Base-by-base conservation (phyloP, 2,888 invertebrate genomes). In the Ennomos fuscantarius region DNA sequence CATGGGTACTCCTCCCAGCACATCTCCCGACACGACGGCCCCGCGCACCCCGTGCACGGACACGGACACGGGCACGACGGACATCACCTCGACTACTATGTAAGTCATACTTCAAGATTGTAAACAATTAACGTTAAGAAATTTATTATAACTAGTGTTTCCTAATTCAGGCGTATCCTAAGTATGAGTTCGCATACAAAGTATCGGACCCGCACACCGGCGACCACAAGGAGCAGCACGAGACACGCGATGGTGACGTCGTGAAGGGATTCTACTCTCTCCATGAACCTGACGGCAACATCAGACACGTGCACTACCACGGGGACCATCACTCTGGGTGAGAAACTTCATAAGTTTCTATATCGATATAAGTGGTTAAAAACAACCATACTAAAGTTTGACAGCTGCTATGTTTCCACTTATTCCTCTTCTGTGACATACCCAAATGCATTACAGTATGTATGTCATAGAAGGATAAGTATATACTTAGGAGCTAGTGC, bases 251-350 rank as follows among this genome's bases (percentile, higher is more conserved):
- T 57, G 93, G 92, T 48, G 92, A 92, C 65, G 84, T 87, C 43
- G 93, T 93, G 32, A 86, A 86, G 64, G 92, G 93, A 44, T 86
- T 86, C 60, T 93, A 92, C 81, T 47, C 91, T 85, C 81, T 93
- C 55, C 90, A 92, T 63, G 88, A 93, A 72, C 91, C 93, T 24
- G 93, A 91, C 55, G 93, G 93, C 55, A 89, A 92, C 67, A 76
- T 89, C 66, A 84, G 93, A 63, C 87, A 88, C 40, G 93, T 93
- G 11, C 87, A 93, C 75, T 93, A 93, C 74, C 87, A 85, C 63
- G 92, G 88, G 11, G 92, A 90, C 70, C 79, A 91, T 50, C 85
- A 89, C 69, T 66, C 72, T 43, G 93, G 92, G 79, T 89, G 78
- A 79, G 66, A 6, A 24, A 3, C 6, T 24, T 24, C 5, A 24